A percentile compares a stretch with the other conserved stretches of the same genome.
These are phyloP conservation scores for Polymixis flavicincta DNA, from an alignment of 2,888 invertebrate species.

Conservation along the genomic window DNA sequence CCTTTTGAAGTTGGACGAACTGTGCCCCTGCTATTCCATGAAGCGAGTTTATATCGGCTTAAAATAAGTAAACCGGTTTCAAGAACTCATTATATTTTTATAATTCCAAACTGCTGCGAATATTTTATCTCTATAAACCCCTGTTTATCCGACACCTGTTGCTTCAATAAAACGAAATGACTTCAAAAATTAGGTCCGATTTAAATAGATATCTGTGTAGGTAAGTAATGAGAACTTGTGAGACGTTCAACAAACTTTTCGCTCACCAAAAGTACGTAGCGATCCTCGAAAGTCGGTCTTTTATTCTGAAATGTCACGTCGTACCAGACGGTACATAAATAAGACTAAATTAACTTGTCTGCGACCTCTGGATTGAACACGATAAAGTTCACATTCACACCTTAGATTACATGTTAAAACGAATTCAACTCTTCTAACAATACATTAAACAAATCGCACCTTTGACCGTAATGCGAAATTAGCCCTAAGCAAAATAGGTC, in stretches of 20 bases:
- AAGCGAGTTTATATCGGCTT: slow-evolving; percentile 10
- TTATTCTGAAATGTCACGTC: slow-evolving; percentile 88
- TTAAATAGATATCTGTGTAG: slow-evolving; percentile 59
- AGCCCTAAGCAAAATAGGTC: too few relatives aligned
- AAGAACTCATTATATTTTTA: slow-evolving; percentile 14
- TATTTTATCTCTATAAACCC: slow-evolving; percentile 1
- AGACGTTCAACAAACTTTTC: slow-evolving; percentile 85
- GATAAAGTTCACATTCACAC: slow-evolving; percentile 81
- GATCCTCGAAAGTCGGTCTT: slow-evolving; percentile 79
- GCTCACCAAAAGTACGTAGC: slow-evolving; percentile 75
- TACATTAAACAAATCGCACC: slow-evolving; percentile 34
- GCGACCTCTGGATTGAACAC: slow-evolving; percentile 82
- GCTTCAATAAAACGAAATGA: slow-evolving; percentile 47
- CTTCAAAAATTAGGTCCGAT: slow-evolving; percentile 50
- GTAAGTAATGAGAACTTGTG: slow-evolving; percentile 71
- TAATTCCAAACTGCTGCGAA: slow-evolving; percentile 1
- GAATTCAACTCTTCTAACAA: slow-evolving; percentile 35
- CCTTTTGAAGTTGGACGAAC: neutral
- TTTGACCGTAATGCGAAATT: too few relatives aligned
- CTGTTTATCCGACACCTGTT: slow-evolving; percentile 43
- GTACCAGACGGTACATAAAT: slow-evolving; percentile 89
- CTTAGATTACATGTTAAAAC: slow-evolving; percentile 71
- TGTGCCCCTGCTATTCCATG: neutral
- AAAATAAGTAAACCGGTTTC: neutral
- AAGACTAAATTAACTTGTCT: slow-evolving; percentile 89